Base-by-base conservation (phyloP, 2,888 invertebrate species). In the Tetramorium bicarinatum region DNA sequence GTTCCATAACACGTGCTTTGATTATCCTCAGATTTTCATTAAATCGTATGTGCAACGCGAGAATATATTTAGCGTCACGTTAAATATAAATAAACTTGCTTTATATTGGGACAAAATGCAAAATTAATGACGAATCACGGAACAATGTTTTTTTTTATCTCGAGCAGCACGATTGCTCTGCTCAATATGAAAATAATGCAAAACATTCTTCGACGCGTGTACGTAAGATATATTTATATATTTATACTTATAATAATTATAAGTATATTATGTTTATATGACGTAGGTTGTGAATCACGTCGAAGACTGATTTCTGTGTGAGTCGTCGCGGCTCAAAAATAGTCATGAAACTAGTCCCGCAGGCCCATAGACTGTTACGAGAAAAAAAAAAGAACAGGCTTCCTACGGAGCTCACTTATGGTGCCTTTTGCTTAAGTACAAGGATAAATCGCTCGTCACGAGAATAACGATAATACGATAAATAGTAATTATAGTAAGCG, bases 301-400 rank as follows among this genome's bases (percentile, higher is more conserved):
- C 91, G 92, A 94, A 94, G 93, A 94, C 94, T 94, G 94, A 80
- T 87, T 89, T 90, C 88, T 91, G 90, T 90, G 92, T 90, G 92
- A 87, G 91, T 86, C 87, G 79, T 74, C 85, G 87, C 85, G 92
- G 90, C 93, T 93, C 94, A 74, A 92, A 91, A 92, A 93, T 94
- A 94, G 94, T 95, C 94, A 94, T 93, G 92, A 94, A 77, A 94
- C 94, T 94, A 94, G 94, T 94, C 94, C 91, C 88, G 89, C 91
- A 92, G 91, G 92, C 91, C 92, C 89, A 91, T 91, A 91, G 92
- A 92, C 85, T 89, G 83, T 87, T 83, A 82, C 82, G 83, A 72
- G 59, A 82, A 3, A 38, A 44, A 49, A 29, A 38, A 59, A 29
- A 29, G 9, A 49, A 56, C 92, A 93, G 92, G 88, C 91, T 93